A percentile compares a stretch with the other conserved stretches of the same genome.
phyloP scores from a whole-genome alignment of 2,113 vertebrate genomes.

The Epinephelus fuscoguttatus region DNA sequence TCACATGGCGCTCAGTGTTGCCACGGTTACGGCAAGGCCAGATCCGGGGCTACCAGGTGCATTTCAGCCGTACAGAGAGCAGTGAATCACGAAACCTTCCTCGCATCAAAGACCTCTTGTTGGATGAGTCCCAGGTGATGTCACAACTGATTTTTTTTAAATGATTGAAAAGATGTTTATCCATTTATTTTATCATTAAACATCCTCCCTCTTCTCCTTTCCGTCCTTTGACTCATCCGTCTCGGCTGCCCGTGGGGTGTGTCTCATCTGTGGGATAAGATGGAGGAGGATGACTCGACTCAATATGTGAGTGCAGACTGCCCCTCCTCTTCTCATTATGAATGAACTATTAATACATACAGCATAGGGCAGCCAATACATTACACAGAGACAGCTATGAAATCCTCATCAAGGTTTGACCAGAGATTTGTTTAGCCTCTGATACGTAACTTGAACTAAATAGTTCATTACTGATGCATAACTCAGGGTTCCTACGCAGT shows the following conservation, averaged over 20 bases:
- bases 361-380: slow-evolving; percentile 5
- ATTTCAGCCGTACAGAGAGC: slow-evolving; percentile 90
- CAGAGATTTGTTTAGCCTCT: slow-evolving; percentile 12
- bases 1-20: slow-evolving; percentile 92
- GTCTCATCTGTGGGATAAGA: slow-evolving; percentile 83
- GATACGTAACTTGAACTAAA: slow-evolving; percentile 1
- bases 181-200: slow-evolving; percentile 49
- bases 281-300: slow-evolving; percentile 95
- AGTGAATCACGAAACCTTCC: slow-evolving; percentile 91
- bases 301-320: slow-evolving; percentile 91
- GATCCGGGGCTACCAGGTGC: slow-evolving; percentile 96
- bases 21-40: slow-evolving; percentile 92
- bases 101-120: slow-evolving; percentile 93
- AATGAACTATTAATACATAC: slow-evolving; percentile 46
- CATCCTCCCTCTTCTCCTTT: slow-evolving; percentile 38
- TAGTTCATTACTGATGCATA: neutral
- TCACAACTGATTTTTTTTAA: slow-evolving; percentile 43
- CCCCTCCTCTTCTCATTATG: slow-evolving; percentile 40
- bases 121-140: slow-evolving; percentile 94
- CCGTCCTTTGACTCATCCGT: slow-evolving; percentile 66
- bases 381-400: slow-evolving; percentile 26
- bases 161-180: slow-evolving; percentile 26
- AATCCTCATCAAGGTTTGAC: slow-evolving; percentile 21
- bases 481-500: too few relatives aligned
- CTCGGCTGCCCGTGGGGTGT: slow-evolving; percentile 77